Percentiles rank a stretch among this genome's conserved stretches.
phyloP scores from a whole-genome alignment of 2,888 invertebrate species.

The Phyto melanocephala region DNA sequence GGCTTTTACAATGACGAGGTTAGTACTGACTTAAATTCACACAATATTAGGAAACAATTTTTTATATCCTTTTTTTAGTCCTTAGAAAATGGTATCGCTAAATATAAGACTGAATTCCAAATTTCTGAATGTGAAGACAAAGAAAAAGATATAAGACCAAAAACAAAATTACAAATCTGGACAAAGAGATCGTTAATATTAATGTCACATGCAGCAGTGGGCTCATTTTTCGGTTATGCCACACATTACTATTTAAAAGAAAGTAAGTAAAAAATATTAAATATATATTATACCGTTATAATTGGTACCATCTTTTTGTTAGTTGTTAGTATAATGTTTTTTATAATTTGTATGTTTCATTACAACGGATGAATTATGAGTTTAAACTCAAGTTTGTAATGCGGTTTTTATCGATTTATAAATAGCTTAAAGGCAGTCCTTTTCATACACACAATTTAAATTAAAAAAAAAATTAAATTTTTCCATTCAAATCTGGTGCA shows the following conservation, averaged over 20 bases:
- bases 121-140: conserved; percentile 59
- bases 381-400: no score
- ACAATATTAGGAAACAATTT: no score
- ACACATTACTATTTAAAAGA: conserved; percentile 73
- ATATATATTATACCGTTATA: no score
- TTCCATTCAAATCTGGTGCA: no score
- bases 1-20: conserved; percentile 71
- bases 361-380: no score
- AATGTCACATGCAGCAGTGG: conserved; percentile 71
- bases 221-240: conserved; percentile 75
- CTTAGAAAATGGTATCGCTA: conserved; percentile 47
- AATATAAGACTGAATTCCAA: conserved; percentile 67
- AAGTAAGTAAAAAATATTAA: conserved; percentile 69
- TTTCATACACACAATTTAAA: no score
- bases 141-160: not conserved
- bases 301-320: no score
- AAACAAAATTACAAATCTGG: conserved; percentile 2
- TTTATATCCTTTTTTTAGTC: conserved; percentile 16
- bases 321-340: no score
- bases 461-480: no score
- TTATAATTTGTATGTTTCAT: no score
- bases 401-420: no score
- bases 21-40: conserved; percentile 9
- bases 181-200: conserved; percentile 14
- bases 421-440: no score